Evolutionary conservation across 2,888 invertebrate genomes (phyloP), one percentile per base, ranked within the genome.

Genomic region (Tenthredo amoena): DNA sequence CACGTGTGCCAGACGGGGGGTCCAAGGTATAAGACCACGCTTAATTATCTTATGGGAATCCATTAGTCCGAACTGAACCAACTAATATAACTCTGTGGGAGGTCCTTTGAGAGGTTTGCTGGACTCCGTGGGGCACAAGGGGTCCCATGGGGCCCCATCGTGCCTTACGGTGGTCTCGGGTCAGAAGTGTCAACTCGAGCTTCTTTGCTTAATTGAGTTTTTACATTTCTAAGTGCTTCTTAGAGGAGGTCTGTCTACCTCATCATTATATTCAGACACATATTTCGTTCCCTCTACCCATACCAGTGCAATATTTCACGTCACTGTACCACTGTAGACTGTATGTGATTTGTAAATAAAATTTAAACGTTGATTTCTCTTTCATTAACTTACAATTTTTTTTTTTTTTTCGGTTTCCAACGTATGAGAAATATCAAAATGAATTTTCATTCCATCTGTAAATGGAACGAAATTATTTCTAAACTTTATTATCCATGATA

Each of bases 31-130:
- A 34, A 55, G 55, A 26, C 77, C 9, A 40, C n/a, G 86, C 86
- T 88, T 87, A 87, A 88, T 88, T 87, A 88, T 86, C 87, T 85
- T 81, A 86, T 15, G 50, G 84, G 55, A 86, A 86, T 86, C 88
- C 88, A 88, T 88, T 88, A 88, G 88, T 86, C 82, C 65, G 85
- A 85, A 79, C 85, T 86, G 79, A 84, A 84, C 77, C 85, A 85
- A 86, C 86, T 87, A 87, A 87, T 87, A 82, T 74, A 74, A 34
- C 86, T 40, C 86, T 55, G 77, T 82, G 85, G 85, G 87, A 87
- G 87, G 86, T 86, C 87, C n/a, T 40, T 71, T 37, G 68, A 71
- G 43, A 83, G 58, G 81, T 58, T 62, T 58, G 40, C 77, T 21
- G 65, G 47, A 65, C 83, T 34, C 50, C 83, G 68, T 47, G 83